These are phyloP conservation scores for Thamnaconus septentrionalis DNA, from an alignment of 2,113 vertebrate genomes.

Conservation along the genomic window DNA sequence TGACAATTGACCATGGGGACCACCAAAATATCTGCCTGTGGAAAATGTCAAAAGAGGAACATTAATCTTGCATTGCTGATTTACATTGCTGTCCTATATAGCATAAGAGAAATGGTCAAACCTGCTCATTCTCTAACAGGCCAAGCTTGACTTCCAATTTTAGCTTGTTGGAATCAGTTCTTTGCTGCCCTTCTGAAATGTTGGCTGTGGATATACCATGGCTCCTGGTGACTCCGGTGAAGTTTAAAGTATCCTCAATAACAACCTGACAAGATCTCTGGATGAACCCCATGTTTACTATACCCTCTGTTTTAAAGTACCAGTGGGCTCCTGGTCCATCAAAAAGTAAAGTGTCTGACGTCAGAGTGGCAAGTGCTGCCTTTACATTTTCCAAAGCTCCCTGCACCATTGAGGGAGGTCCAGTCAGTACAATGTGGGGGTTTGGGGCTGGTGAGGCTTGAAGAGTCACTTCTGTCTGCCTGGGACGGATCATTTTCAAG, in stretches of 20 bases:
- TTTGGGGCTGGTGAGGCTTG: conserved; percentile 5
- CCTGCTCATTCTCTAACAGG: conserved; percentile 61
- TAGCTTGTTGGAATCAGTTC: not conserved
- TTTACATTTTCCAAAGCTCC: conserved; percentile 8
- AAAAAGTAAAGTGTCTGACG: conserved; percentile 13
- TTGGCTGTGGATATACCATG: not conserved
- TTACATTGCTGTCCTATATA: not conserved
- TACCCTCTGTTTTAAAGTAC: conserved; percentile 55
- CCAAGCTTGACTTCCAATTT: conserved; percentile 57
- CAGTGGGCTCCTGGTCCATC: conserved; percentile 49
- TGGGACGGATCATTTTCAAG: conserved; percentile 34
- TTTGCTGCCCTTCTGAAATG: not conserved
- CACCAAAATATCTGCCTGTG: conserved; percentile 64
- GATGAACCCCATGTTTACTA: conserved; percentile 29
- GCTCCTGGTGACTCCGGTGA: not conserved
- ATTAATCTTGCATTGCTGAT: not conserved
- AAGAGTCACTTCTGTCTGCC: conserved; percentile 24
- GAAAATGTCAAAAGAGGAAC: not conserved
- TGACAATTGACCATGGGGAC: conserved; percentile 52
- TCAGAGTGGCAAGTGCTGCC: conserved; percentile 27
- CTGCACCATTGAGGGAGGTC: conserved; percentile 41
- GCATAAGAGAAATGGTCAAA: conserved; percentile 5
- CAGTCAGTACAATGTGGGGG: conserved; percentile 52
- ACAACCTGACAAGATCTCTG: conserved; percentile 44
- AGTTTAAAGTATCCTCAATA: conserved; percentile 17